These are phyloP conservation scores for Myotis pilosus DNA, from an alignment of 2,797 vertebrate species.

Conservation along the genomic window DNA sequence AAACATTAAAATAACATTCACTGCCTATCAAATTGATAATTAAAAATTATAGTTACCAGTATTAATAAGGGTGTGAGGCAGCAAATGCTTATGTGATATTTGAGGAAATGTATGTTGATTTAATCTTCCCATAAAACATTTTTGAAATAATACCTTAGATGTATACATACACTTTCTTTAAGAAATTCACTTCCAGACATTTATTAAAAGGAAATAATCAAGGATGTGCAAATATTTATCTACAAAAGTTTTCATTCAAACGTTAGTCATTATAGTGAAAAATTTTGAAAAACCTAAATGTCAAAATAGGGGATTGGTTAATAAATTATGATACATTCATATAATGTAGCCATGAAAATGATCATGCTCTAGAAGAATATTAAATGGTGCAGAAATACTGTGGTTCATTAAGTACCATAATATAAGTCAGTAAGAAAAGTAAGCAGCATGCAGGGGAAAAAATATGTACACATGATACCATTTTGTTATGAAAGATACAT, in stretches of 20 bases:
- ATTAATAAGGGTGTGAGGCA: not conserved
- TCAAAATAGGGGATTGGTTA: not conserved
- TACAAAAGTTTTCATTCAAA: not conserved
- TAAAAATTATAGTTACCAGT: not conserved
- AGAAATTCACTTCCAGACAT: not conserved
- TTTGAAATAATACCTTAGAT: slow-evolving; percentile 9
- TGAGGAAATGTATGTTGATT: not conserved
- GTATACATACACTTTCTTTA: not conserved
- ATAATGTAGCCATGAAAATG: not conserved
- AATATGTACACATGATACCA: not conserved
- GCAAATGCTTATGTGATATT: not conserved
- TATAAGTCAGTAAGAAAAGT: not conserved
- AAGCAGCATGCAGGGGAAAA: not conserved
- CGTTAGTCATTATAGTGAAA: not conserved
- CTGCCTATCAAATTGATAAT: not conserved
- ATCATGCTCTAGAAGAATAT: not conserved
- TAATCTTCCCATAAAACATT: not conserved
- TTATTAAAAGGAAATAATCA: not conserved
- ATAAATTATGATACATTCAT: not conserved
- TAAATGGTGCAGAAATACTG: slow-evolving; percentile 11
- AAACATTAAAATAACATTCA: not conserved
- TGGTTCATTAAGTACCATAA: not conserved
- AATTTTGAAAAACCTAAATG: not conserved
- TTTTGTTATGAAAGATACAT: slow-evolving; percentile 10
- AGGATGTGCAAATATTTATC: not conserved